These are phyloP conservation scores for Eumerus sabulonum DNA, from an alignment of 2,888 invertebrate species.

Conservation along the genomic window DNA sequence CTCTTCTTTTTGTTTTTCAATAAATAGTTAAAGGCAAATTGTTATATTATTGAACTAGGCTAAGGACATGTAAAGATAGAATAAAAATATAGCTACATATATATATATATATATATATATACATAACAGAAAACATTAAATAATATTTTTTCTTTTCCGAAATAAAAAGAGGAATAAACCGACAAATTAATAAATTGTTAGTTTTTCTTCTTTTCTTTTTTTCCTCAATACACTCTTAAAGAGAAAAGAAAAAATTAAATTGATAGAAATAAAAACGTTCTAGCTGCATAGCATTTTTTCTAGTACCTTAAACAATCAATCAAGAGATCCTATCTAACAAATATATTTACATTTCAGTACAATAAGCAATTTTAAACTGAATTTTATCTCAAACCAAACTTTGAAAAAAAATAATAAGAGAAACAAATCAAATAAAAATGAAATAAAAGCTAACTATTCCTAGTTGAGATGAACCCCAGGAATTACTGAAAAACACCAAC, in stretches of 20 bases:
- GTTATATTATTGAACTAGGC: constrained; percentile 34
- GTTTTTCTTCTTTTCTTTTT: constrained; percentile 23
- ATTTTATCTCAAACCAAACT: constrained; percentile 33
- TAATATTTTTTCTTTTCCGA: constrained; percentile 41
- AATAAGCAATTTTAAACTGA: constrained; percentile 59
- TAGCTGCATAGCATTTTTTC: constrained; percentile 63
- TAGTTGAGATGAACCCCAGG: constrained; percentile 15
- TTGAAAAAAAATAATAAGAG: neutral
- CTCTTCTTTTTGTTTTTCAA: constrained; percentile 9
- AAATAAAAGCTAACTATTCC: neutral
- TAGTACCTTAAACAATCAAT: constrained; percentile 68
- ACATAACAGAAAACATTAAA: constrained; percentile 2
- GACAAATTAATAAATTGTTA: constrained; percentile 31
- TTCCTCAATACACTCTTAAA: constrained; percentile 22
- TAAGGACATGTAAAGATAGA: constrained; percentile 31
- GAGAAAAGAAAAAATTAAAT: constrained; percentile 5
- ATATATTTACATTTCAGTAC: constrained; percentile 61
- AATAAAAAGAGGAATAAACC: neutral
- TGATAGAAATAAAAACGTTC: constrained; percentile 33
- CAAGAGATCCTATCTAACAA: constrained; percentile 63
- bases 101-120: constrained; percentile 3
- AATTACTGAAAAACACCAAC: constrained; percentile 26
- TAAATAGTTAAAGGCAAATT: constrained; percentile 37
- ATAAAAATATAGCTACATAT: neutral
- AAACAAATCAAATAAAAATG: neutral